A percentile compares a stretch with the other conserved stretches of the same genome.
Conservation (phyloP, 1,140 invertebrate species). For the Heliconius eleuchia region DNA sequence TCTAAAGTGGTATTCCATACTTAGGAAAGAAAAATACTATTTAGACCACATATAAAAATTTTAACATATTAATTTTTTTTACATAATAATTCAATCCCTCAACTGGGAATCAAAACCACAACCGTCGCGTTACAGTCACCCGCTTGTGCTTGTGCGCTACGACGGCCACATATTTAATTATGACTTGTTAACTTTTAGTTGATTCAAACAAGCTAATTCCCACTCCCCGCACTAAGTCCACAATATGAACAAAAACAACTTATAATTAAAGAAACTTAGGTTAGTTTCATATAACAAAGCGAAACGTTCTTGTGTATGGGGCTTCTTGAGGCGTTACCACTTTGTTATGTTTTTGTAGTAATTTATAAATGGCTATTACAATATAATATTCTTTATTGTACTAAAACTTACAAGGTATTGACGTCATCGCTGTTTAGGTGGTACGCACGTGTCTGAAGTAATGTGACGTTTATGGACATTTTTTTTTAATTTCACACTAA, state of each 20-base stretch:
- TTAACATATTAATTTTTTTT: too few relatives aligned
- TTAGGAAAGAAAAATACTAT: too few relatives aligned
- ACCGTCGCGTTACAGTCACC: not conserved
- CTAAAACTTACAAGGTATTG: not conserved
- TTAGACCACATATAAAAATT: too few relatives aligned
- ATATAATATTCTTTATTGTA: not conserved
- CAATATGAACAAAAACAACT: constrained; percentile 1
- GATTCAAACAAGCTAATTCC: not conserved
- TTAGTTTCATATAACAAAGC: constrained; percentile 1
- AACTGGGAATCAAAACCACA: not conserved
- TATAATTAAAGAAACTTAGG: constrained; percentile 9
- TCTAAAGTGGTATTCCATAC: too few relatives aligned
- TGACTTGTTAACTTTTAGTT: not conserved
- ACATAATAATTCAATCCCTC: not conserved
- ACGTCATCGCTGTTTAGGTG: not conserved
- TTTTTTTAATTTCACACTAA: too few relatives aligned
- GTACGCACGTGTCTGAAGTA: not conserved
- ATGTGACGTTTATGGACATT: too few relatives aligned
- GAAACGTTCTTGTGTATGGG: not conserved
- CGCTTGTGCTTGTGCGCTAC: not conserved
- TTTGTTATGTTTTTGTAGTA: not conserved
- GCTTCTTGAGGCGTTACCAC: not conserved
- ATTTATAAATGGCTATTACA: not conserved
- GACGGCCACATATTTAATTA: not conserved
- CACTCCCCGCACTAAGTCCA: not conserved